Conservation (phyloP, 2,113 vertebrate genomes). For the Rhodinocichla rosea region DNA sequence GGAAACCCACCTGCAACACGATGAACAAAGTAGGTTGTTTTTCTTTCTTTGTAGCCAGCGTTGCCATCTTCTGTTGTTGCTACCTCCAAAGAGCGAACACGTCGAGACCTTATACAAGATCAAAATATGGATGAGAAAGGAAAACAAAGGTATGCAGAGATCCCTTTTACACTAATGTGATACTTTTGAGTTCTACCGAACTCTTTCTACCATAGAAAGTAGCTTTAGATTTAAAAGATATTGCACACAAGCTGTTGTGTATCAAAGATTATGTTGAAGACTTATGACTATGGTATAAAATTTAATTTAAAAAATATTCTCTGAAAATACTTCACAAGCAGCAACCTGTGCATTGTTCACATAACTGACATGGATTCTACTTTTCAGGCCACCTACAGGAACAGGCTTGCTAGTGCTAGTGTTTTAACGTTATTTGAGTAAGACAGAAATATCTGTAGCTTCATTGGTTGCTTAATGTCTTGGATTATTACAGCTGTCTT, state of each 20-base stretch:
- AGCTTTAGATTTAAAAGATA: not conserved
- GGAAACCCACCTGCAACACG: not conserved
- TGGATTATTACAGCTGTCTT: not conserved
- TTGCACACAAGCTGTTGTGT: not conserved
- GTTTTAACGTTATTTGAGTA: not conserved
- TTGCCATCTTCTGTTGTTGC: conserved; percentile 99
- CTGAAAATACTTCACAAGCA: not conserved
- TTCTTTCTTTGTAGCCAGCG: conserved; percentile 79
- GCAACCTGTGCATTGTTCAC: rapidly evolving
- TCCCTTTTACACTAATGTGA: rapidly evolving
- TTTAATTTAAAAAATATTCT: not conserved
- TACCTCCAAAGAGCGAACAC: conserved; percentile 99
- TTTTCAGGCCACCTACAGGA: not conserved
- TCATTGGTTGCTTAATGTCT: not conserved
- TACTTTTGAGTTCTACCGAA: not conserved
- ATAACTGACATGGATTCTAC: not conserved
- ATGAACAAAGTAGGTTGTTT: not conserved
- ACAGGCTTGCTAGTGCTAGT: not conserved
- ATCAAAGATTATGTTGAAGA: not conserved
- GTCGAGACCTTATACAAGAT: conserved; percentile 99
- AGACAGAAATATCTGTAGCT: not conserved
- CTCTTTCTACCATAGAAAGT: not conserved
- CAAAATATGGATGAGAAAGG: conserved; percentile 98
- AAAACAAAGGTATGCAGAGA: conserved; percentile 87
- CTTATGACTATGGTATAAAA: not conserved